Conservation (phyloP, 2,797 vertebrate species). For the Crenichthys baileyi region DNA sequence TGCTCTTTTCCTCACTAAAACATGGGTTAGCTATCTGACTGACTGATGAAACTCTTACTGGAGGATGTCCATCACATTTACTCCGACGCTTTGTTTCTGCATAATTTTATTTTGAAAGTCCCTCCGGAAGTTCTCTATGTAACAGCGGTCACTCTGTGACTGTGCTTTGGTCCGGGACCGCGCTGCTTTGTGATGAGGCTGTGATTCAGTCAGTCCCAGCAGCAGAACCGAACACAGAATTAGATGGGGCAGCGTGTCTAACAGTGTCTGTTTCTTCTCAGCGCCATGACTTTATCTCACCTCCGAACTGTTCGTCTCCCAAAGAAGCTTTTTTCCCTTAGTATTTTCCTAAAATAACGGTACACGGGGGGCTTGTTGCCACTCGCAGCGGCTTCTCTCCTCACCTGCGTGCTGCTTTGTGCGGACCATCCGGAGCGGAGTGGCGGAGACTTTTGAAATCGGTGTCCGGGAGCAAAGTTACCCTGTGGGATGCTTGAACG, state of each 20-base stretch:
- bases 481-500: slow-evolving; percentile 36
- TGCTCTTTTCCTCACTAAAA: neutral
- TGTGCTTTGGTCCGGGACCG: accelerated
- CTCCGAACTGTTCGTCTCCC: slow-evolving; percentile 19
- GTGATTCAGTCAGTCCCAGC: slow-evolving; percentile 38
- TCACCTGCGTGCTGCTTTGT: slow-evolving; percentile 42
- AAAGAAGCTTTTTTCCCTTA: neutral
- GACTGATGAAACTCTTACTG: neutral
- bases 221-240: slow-evolving; percentile 46
- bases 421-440: slow-evolving; percentile 21
- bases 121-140: neutral
- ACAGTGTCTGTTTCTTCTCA: neutral
- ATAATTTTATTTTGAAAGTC: slow-evolving; percentile 48
- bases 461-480: slow-evolving; percentile 38
- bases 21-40: neutral
- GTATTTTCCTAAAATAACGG: neutral
- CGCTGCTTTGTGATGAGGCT: slow-evolving; percentile 42
- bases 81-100: neutral
- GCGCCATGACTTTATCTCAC: slow-evolving; percentile 1
- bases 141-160: accelerated
- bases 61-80: neutral
- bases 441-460: neutral
- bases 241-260: neutral
- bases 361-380: neutral
- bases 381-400: slow-evolving; percentile 18